These are phyloP conservation scores for Nylanderia fulva DNA, from an alignment of 1,140 invertebrate genomes.

Conservation along the genomic window DNA sequence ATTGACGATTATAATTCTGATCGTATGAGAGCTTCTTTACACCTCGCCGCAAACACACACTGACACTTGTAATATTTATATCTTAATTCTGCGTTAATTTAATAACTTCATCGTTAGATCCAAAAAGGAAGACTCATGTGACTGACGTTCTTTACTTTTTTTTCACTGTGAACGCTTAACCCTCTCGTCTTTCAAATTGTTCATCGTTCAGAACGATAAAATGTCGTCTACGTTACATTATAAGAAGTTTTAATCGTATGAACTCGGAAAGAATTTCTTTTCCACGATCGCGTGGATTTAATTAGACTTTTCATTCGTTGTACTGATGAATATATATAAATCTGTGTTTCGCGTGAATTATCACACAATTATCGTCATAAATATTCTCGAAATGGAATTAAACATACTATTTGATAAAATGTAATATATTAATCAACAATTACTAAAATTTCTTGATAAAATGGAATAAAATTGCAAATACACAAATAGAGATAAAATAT, in stretches of 20 bases:
- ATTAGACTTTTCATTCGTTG: constrained; percentile 45
- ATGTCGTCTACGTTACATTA: not conserved
- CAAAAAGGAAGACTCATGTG: constrained; percentile 76
- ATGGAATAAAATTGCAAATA: not conserved
- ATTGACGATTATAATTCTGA: constrained; percentile 19
- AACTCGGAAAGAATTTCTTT: not conserved
- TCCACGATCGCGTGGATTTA: constrained; percentile 17
- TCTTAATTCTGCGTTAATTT: constrained; percentile 29
- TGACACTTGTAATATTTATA: constrained; percentile 30
- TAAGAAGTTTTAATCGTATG: constrained; percentile 4
- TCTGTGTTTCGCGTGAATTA: not conserved
- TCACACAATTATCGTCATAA: not conserved
- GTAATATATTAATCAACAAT: not conserved
- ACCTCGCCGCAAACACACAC: constrained; percentile 11
- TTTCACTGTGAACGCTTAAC: constrained; percentile 30
- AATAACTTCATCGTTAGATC: constrained; percentile 42
- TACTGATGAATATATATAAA: constrained; percentile 16
- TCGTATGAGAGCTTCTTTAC: constrained; percentile 21
- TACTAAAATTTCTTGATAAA: not conserved
- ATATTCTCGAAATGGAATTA: not conserved
- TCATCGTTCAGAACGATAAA: not conserved
- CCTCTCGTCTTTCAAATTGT: constrained; percentile 14
- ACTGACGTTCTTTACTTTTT: constrained; percentile 48
- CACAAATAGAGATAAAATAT: not conserved
- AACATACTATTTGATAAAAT: not conserved